Base-by-base conservation (phyloP, 92 coral and sea anemone genomes). In the Epizoanthus fatuus region DNA sequence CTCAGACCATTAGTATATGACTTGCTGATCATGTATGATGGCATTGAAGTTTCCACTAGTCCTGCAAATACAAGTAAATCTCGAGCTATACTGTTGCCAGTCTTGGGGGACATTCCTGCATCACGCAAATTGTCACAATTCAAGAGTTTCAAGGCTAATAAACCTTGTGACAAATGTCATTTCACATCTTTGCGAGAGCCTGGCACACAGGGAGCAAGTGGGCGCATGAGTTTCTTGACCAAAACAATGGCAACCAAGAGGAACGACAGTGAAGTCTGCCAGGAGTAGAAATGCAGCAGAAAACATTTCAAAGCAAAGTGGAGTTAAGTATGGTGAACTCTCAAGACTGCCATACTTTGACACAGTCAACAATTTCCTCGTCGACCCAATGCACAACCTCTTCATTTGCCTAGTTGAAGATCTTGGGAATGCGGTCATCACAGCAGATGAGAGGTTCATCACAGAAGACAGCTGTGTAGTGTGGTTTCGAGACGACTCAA, bases 331-430 rank as follows among this genome's bases (percentile, higher is more conserved):
- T 42, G 59, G 82, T 7, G 75, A 75, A 16, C 53, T 75, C 15
- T 56, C 81, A 42, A 55, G 69, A 32, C 89, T 75, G 6, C 84
- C 84, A 15, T 85, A 75, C 71, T 85, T 85, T 65, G 51, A 85
- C 74, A 76, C 69, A 1, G 89, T 85, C 15, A 70, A 69, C 11
- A 75, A 74, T 35, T 76, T 85, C 20, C 82, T 85, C 2, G 60
- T 85, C 3, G 89, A 85, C 35, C 89, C 89, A 3, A 75, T 85
- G 89, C 89, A 85, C 60, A 74, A 68, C 53, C 55, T 75, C 40
- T 78, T 85, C 60, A 54, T 85, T 2, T 84, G 84, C 22, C 89
- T 85, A 29, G 89, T 85, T 7, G 84, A 85, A 19, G 74, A 85
- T 8, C 51, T 74, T 9, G 74, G 80, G 15, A 74, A 85, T 58